Base-by-base conservation (phyloP, 2,113 vertebrate genomes). In the Leptosomus discolor region DNA sequence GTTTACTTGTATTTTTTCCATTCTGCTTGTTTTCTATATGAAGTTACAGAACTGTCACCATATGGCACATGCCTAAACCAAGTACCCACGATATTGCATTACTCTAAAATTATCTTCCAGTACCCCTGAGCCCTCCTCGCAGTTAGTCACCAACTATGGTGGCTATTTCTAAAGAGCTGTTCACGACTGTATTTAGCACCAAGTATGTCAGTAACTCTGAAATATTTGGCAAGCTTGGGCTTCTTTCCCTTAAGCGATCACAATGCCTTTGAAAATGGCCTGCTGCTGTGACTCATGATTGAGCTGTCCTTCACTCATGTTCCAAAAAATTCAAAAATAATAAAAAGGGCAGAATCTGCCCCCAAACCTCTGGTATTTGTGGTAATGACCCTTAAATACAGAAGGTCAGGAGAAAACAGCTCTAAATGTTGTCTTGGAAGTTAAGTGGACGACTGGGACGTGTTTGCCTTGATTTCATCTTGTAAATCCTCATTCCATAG, bases 1-100 rank as follows among this genome's bases (percentile, higher is more conserved):
- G 46, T 61, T 85, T 48, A 50, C 22, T 48, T 48, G 6, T 5
- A 19, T 68, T 82, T 67, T 73, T 93, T 73, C 26, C 20, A 12
- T 50, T 69, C 46, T 67, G 8, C 39, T 76, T 57, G 16, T 45
- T 82, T 51, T 15, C 63, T 17, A n/a, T 27, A 27, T 21, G 6
- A 86, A 77, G 27, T 58, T 90, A 71, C 63, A 70, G 36, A 51
- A 58, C 34, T 43, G 11, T 74, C 58, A 74, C 34, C 24, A 34
- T 1, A 6, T 34, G 61, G n/a, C 56, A 81, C 0, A 0, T 27
- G 32, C 30, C 39, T 51, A 73, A 91, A 63, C 10, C 8, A 53
- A 88, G 20, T 8, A 71, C 16, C 27, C 23, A 13, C 29, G 30
- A 2, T 4, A 73, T 34, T 63, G 24, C 7, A 8, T 75, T 80